Conservation (phyloP, 2,113 vertebrate genomes). For the Casuarius casuarius region DNA sequence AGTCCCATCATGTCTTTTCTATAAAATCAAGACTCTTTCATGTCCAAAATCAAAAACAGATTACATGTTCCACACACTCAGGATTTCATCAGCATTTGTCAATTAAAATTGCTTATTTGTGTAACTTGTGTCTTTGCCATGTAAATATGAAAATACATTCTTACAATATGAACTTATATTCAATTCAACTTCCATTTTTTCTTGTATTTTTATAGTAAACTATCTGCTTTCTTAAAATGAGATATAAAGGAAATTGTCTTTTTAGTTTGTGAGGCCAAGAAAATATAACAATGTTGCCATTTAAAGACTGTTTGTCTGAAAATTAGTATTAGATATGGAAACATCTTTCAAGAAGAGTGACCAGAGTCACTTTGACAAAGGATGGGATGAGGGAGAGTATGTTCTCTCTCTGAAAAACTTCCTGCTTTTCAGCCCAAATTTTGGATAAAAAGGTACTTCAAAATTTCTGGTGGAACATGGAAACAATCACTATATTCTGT, state of each 20-base stretch:
- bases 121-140: neutral
- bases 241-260: neutral
- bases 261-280: neutral
- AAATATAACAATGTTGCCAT: neutral
- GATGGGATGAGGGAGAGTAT: neutral
- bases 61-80: neutral
- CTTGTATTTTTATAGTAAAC: neutral
- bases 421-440: neutral
- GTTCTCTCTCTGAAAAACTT: neutral
- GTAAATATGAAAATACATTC: constrained; percentile 37
- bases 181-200: neutral
- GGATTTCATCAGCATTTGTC: constrained; percentile 39
- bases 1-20: neutral
- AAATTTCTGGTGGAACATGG: neutral
- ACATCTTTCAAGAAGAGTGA: neutral
- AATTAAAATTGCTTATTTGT: constrained; percentile 56
- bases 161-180: constrained; percentile 5
- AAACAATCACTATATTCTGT: neutral
- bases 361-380: neutral
- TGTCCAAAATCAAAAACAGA: constrained; percentile 50
- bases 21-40: constrained; percentile 36
- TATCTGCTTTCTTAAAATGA: neutral
- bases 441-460: neutral
- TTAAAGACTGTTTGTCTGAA: neutral
- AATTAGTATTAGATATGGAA: neutral